Percentiles rank a stretch among this genome's conserved stretches.
Evolutionary conservation across 2,888 invertebrate species (phyloP).

Genomic region (Xestia xanthographa): DNA sequence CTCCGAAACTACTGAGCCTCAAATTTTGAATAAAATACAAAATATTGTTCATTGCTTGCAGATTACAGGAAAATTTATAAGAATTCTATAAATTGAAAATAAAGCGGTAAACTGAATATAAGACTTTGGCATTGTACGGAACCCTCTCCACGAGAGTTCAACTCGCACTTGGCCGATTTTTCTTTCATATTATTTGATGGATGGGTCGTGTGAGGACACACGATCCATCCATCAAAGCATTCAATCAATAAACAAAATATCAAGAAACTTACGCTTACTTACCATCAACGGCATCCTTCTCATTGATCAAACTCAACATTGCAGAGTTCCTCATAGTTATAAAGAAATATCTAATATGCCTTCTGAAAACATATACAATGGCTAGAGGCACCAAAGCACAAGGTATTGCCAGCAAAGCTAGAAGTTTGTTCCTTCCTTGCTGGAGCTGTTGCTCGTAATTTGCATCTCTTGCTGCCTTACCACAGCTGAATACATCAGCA

Average conservation of each 20-base stretch:
- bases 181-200: too few species aligned
- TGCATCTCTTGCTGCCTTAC: slow-evolving; percentile 57
- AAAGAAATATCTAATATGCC: slow-evolving; percentile 91
- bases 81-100: too few species aligned
- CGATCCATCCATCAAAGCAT: not conserved
- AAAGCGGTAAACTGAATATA: too few species aligned
- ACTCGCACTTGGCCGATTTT: too few species aligned
- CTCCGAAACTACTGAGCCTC: too few species aligned
- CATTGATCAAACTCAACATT: slow-evolving; percentile 88
- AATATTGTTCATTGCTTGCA: too few species aligned
- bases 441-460: slow-evolving; percentile 64
- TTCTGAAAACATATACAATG: slow-evolving; percentile 78
- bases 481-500: slow-evolving; percentile 70
- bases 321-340: slow-evolving; percentile 91
- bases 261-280: slow-evolving; percentile 70
- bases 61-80: too few species aligned
- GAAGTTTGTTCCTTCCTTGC: slow-evolving; percentile 62
- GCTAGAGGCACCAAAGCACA: slow-evolving; percentile 70
- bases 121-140: too few species aligned
- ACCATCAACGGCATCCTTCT: slow-evolving; percentile 80
- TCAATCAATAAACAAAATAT: not conserved
- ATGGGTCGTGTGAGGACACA: too few species aligned
- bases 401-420: slow-evolving; percentile 73
- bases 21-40: too few species aligned
- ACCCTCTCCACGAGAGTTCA: too few species aligned